A percentile compares a stretch with the other conserved stretches of the same genome.
phyloP scores from a whole-genome alignment of 2,888 invertebrate genomes.

The Agriotes lineatus region DNA sequence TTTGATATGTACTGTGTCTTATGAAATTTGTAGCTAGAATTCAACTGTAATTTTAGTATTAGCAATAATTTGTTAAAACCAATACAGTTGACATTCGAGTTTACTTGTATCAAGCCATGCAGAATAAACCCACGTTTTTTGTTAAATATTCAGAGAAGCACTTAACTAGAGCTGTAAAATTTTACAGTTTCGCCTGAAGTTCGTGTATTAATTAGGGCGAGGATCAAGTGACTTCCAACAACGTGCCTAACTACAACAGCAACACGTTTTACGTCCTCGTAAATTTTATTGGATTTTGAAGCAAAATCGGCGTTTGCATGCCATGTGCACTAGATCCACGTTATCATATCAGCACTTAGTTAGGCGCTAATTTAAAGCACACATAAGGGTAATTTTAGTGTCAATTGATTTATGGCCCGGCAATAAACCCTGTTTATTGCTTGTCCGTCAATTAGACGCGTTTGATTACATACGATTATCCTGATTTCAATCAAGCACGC shows the following conservation, averaged over 20 bases:
- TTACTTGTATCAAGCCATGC: too few species aligned
- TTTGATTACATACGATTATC: slow-evolving; percentile 14
- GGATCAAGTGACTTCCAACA: slow-evolving; percentile 8
- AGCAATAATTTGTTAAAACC: too few species aligned
- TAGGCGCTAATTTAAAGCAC: slow-evolving; percentile 37
- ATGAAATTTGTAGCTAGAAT: too few species aligned
- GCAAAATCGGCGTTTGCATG: slow-evolving; percentile 21
- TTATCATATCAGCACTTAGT: slow-evolving; percentile 41
- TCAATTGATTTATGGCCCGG: slow-evolving; percentile 38
- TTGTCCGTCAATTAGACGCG: slow-evolving; percentile 37
- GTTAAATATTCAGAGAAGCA: slow-evolving; percentile 5
- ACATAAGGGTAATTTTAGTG: slow-evolving; percentile 40
- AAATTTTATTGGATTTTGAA: slow-evolving; percentile 28
- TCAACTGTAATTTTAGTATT: too few species aligned
- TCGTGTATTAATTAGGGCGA: slow-evolving; percentile 8
- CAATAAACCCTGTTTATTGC: slow-evolving; percentile 37
- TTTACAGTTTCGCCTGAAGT: slow-evolving; percentile 1
- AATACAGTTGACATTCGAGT: too few species aligned
- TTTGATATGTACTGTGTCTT: too few species aligned
- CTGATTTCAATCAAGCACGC: slow-evolving; percentile 19
- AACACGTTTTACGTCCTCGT: slow-evolving; percentile 16
- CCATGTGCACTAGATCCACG: slow-evolving; percentile 13
- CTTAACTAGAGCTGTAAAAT: slow-evolving; percentile 2
- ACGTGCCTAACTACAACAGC: slow-evolving; percentile 6
- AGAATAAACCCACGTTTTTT: too few species aligned